These are phyloP conservation scores for Heteronetta atricapilla DNA, from an alignment of 2,113 vertebrate species.

Conservation along the genomic window DNA sequence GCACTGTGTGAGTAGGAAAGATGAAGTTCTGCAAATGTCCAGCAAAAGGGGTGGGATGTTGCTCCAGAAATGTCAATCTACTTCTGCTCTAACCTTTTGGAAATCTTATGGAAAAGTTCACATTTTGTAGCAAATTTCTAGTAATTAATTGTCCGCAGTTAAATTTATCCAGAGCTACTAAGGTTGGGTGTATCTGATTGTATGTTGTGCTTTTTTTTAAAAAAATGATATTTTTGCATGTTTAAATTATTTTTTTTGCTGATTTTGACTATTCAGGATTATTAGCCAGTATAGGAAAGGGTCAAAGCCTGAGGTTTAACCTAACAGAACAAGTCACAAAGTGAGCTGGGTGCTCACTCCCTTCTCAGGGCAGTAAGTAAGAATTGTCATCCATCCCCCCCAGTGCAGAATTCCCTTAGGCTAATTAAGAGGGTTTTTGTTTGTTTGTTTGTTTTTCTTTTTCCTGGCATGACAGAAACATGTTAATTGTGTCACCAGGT, in stretches of 20 bases:
- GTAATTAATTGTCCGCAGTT: neutral
- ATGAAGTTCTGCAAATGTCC: neutral
- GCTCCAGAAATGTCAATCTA: neutral
- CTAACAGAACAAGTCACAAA: rapidly evolving
- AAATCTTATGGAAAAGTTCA: neutral
- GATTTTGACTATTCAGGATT: neutral
- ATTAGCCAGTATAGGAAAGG: neutral
- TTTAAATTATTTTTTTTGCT: neutral
- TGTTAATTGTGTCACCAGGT: rapidly evolving
- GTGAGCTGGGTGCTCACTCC: neutral
- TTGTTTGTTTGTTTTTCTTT: too few species aligned
- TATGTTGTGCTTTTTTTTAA: neutral
- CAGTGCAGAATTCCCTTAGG: neutral
- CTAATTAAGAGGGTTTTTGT: neutral
- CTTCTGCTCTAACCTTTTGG: neutral
- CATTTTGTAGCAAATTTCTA: neutral
- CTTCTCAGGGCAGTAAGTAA: neutral
- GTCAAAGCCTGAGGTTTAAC: neutral
- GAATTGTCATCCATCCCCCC: neutral
- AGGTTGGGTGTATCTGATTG: neutral
- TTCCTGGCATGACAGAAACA: rapidly evolving
- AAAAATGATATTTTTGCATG: neutral
- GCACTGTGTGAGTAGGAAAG: neutral
- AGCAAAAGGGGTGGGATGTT: neutral
- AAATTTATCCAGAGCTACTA: neutral